A percentile compares a stretch with the other conserved stretches of the same genome.
Evolutionary conservation across 2,888 invertebrate species (phyloP).

Genomic region (Mimumesa dahlbomi): DNA sequence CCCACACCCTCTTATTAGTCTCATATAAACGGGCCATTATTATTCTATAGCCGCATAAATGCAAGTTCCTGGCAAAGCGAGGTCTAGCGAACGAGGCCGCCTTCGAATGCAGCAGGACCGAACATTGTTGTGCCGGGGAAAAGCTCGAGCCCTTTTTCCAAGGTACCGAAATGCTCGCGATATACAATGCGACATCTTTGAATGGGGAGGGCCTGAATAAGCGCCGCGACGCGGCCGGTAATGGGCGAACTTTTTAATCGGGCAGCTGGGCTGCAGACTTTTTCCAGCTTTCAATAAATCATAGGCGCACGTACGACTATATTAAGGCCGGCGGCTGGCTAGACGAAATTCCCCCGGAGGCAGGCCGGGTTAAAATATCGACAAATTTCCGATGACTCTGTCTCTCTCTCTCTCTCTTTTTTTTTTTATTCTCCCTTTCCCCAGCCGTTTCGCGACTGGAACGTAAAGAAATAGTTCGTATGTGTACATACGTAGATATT

Average conservation of each 20-base stretch:
- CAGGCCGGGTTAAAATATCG: conserved; percentile 51
- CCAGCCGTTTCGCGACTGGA: neutral
- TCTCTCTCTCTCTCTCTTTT: no score
- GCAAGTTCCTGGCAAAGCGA: conserved; percentile 20
- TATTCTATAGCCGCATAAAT: conserved; percentile 46
- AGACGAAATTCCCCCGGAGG: conserved; percentile 46
- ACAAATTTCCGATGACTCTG: conserved; percentile 54
- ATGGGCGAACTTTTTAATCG: conserved; percentile 73
- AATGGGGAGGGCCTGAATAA: conserved; percentile 65
- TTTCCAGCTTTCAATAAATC: conserved; percentile 70
- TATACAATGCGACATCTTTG: conserved; percentile 72
- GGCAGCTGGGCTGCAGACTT: conserved; percentile 36
- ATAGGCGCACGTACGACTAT: conserved; percentile 60
- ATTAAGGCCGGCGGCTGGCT: conserved; percentile 36
- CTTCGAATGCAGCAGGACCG: conserved; percentile 25
- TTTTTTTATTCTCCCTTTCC: no score
- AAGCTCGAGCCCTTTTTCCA: conserved; percentile 37
- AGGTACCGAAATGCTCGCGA: conserved; percentile 57
- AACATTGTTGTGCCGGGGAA: conserved; percentile 47
- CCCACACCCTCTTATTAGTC: conserved; percentile 34
- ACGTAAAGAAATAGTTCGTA: conserved; percentile 51
- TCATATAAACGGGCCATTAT: conserved; percentile 48
- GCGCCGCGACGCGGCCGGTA: conserved; percentile 56
- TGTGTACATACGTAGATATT: conserved; percentile 27
- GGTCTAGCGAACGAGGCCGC: conserved; percentile 18